A percentile compares a stretch with the other conserved stretches of the same genome.
These are phyloP conservation scores for Spongilla lacustris DNA, from an alignment of 37 sponge, comb jelly and placozoan genomes.

Conservation along the genomic window DNA sequence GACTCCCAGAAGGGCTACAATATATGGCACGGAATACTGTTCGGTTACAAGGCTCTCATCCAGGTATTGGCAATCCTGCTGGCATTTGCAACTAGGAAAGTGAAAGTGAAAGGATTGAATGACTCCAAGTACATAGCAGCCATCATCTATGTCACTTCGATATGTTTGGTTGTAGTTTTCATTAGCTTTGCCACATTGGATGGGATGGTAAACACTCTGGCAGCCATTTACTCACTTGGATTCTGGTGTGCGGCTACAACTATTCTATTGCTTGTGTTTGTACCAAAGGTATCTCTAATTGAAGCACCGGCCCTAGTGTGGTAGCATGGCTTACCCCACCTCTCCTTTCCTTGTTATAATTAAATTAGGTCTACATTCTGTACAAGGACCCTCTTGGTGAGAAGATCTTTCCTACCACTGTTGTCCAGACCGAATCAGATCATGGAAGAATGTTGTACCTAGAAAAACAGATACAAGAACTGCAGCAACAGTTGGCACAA, in stretches of 20 bases:
- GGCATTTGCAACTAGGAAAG: slow-evolving; percentile 30
- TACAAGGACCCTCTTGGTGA: slow-evolving; percentile 42
- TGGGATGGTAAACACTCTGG: background rate
- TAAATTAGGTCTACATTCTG: slow-evolving; percentile 10
- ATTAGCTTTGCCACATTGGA: background rate
- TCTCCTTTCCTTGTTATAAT: background rate
- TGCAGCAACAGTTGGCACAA: background rate
- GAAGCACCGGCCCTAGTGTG: background rate
- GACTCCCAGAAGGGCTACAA: background rate
- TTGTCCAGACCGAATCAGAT: background rate
- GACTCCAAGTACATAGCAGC: slow-evolving; percentile 30
- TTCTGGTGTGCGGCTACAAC: background rate
- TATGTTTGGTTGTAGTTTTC: background rate
- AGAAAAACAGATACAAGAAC: background rate
- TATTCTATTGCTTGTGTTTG: slow-evolving; percentile 24
- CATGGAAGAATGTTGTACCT: background rate
- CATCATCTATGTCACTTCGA: slow-evolving; percentile 19
- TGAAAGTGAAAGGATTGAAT: slow-evolving; percentile 31
- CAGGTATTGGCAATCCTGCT: slow-evolving; percentile 27
- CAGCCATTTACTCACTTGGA: background rate
- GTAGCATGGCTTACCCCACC: background rate
- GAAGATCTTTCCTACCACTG: slow-evolving; percentile 6
- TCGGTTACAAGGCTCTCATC: slow-evolving; percentile 34
- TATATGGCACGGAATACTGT: background rate
- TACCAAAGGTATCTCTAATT: slow-evolving; percentile 16